These are phyloP conservation scores for Tenebrio molitor DNA, from an alignment of 1,140 invertebrate species.

Conservation along the genomic window DNA sequence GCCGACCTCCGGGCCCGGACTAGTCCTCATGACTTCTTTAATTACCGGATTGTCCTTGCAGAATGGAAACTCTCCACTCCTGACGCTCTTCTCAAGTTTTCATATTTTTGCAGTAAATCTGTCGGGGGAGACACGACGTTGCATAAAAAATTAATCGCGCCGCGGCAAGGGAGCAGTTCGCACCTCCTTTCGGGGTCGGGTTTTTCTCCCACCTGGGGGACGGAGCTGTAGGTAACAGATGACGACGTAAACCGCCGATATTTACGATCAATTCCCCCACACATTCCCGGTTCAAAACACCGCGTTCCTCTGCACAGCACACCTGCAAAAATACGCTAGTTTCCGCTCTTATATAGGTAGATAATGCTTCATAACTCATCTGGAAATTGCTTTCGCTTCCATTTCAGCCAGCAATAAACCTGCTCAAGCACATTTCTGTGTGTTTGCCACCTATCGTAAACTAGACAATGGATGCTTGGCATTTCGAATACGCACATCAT, in stretches of 20 bases:
- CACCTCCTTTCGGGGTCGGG: slow-evolving; percentile 23
- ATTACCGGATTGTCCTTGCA: too few species aligned
- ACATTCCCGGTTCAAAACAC: slow-evolving; percentile 56
- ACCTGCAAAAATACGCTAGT: slow-evolving; percentile 65
- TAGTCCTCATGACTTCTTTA: too few species aligned
- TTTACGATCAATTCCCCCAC: slow-evolving; percentile 64
- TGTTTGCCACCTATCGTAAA: slow-evolving; percentile 63
- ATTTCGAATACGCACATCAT: slow-evolving; percentile 44
- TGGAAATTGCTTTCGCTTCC: slow-evolving; percentile 65
- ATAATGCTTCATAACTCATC: slow-evolving; percentile 65
- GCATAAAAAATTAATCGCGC: too few species aligned
- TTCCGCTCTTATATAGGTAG: slow-evolving; percentile 63
- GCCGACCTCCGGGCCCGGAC: too few species aligned
- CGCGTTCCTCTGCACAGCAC: slow-evolving; percentile 57
- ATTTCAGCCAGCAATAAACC: slow-evolving; percentile 65
- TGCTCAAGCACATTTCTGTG: slow-evolving; percentile 61
- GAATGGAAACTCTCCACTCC: too few species aligned
- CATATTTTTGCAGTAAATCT: too few species aligned
- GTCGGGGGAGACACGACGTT: too few species aligned
- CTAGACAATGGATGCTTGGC: slow-evolving; percentile 56
- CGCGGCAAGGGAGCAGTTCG: too few species aligned
- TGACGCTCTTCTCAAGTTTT: too few species aligned
- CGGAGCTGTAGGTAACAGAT: slow-evolving; percentile 62
- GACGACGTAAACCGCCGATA: slow-evolving; percentile 65
- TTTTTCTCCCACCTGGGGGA: slow-evolving; percentile 27